Base-by-base conservation (phyloP, 2,888 invertebrate species). In the Erynnis tages region DNA sequence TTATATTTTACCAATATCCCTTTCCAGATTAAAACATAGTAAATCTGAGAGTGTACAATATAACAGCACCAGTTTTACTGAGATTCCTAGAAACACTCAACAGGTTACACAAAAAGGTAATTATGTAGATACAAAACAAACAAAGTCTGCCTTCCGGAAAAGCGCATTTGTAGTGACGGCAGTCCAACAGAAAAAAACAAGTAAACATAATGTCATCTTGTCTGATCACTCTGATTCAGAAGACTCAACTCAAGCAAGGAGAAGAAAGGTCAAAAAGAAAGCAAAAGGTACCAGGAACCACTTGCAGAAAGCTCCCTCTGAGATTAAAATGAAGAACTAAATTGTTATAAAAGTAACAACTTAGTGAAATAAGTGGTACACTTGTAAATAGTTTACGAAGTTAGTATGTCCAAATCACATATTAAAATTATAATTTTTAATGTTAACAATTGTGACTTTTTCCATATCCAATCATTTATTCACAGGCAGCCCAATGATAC, bases 91-190 rank as follows among this genome's bases (percentile, higher is more conserved):
- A 49, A 86, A 79, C 54, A 76, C 76, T 56, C 73, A 73, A 53
- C 61, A 62, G 40, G 37, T 59, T 34, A 47, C 55, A 5, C 79
- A 74, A 58, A 83, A 78, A 66, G 50, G 60, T 1, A 73, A 59
- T 25, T 65, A 65, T 40, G 55, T 54, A 54, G 84, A 77, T 57
- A 73, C 54, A 35, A 76, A 72, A 58, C 75, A 77, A 58, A 71
- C 77, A 4, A 87, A 85, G 59, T 75, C 74, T 53, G 90, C 90
- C 56, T 93, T 93, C 63, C 91, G 91, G 64, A 92, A 92, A 60
- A 82, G 91, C 54, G 92, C 91, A 13, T 81, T 91, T 56, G 91
- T 93, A 0, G 91, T 92, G 19, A 91, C 92, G 7, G 91, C 92
- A 1, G 70, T 89, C 21, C 90, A 90, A 66, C 76, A 68, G 19